phyloP scores from a whole-genome alignment of 2,888 invertebrate genomes.

The Drosophila tanythrix region DNA sequence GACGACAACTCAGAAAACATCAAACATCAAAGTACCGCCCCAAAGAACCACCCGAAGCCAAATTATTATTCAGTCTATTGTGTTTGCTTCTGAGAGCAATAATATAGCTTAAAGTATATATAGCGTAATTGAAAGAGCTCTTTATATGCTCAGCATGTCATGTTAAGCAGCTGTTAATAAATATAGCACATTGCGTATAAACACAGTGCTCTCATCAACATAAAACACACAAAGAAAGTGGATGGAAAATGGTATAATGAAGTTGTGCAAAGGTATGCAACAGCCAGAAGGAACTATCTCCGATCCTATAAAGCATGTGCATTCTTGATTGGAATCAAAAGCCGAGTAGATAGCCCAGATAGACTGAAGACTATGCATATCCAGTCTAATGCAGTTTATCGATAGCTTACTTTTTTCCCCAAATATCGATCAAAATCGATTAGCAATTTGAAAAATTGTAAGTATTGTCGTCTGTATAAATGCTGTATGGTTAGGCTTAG shows the following conservation, averaged over 20 bases:
- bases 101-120: neutral
- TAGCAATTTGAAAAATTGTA: neutral
- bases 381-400: neutral
- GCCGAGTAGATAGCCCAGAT: neutral
- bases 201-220: neutral
- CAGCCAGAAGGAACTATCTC: neutral
- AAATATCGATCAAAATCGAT: neutral
- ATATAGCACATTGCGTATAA: neutral
- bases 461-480: neutral
- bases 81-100: conserved; percentile 3
- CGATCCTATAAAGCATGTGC: neutral
- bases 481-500: neutral
- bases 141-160: neutral
- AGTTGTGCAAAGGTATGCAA: neutral
- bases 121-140: neutral
- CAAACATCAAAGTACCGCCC: conserved; percentile 45
- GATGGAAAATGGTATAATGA: neutral
- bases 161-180: conserved; percentile 18
- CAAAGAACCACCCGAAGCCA: conserved; percentile 11
- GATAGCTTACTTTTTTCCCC: neutral
- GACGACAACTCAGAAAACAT: conserved; percentile 8
- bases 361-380: neutral
- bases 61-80: conserved; percentile 22
- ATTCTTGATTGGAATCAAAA: neutral
- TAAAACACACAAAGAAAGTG: neutral